Evolutionary conservation across 2,113 vertebrate species (phyloP).

Genomic region (Indicator maculatus): DNA sequence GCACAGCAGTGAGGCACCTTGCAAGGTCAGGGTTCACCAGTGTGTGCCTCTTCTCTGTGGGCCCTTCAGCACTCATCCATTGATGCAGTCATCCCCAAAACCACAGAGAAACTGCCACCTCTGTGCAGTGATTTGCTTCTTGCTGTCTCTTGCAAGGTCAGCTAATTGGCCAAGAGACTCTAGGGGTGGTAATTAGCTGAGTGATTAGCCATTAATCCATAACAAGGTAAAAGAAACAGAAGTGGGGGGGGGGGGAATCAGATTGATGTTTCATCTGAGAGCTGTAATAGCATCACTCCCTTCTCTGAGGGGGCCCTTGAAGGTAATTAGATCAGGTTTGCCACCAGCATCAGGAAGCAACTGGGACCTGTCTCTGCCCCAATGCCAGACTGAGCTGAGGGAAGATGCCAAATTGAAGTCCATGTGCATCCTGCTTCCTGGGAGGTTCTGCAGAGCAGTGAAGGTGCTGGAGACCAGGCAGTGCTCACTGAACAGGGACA

Average conservation of each 20-base stretch:
- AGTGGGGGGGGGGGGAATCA: neutral
- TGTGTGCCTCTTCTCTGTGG: neutral
- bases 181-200: slow-evolving; percentile 28
- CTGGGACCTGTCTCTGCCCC: neutral
- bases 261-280: slow-evolving; percentile 33
- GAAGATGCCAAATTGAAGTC: neutral
- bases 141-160: slow-evolving; percentile 27
- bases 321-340: neutral
- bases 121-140: neutral
- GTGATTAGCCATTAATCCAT: slow-evolving; percentile 46
- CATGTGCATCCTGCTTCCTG: neutral
- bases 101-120: neutral
- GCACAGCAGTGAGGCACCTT: neutral
- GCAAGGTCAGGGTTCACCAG: neutral
- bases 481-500: neutral
- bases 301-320: neutral
- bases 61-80: neutral
- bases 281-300: neutral
- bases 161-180: slow-evolving; percentile 1
- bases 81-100: neutral
- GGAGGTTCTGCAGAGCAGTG: neutral
- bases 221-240: slow-evolving; percentile 12
- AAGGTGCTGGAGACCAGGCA: neutral
- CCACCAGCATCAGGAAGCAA: neutral
- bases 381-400: neutral